Conservation (phyloP, 2,113 vertebrate species). For the Catharus minimus region DNA sequence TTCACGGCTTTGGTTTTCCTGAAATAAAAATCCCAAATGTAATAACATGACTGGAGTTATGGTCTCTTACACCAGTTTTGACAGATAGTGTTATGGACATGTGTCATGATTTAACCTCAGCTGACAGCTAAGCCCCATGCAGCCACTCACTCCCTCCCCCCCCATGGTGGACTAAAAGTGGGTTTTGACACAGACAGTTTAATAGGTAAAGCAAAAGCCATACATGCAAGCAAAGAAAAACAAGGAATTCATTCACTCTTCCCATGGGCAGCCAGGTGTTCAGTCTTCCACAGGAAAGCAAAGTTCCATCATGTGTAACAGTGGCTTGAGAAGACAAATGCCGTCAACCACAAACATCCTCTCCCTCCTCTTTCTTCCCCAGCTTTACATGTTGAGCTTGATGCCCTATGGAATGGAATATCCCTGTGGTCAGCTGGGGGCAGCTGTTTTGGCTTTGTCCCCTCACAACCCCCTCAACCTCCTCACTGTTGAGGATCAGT, state of each 20-base stretch:
- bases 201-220: not conserved
- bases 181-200: not conserved
- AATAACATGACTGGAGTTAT: not conserved
- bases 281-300: not conserved
- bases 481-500: not conserved
- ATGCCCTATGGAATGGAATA: not conserved
- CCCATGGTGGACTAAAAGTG: not conserved
- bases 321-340: not conserved
- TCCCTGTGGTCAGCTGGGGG: not conserved
- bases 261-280: not conserved
- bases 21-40: not conserved
- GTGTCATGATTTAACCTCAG: not conserved
- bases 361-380: not conserved
- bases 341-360: not conserved
- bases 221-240: not conserved
- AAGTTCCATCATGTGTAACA: not conserved
- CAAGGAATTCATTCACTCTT: not conserved
- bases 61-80: not conserved
- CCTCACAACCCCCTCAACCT: not conserved
- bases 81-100: not conserved
- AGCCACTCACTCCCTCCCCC: not conserved
- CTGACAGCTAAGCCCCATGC: not conserved
- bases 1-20: not conserved
- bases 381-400: not conserved
- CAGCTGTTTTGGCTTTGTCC: not conserved